Base-by-base conservation (phyloP, 2,888 invertebrate species). In the Tholera decimalis region DNA sequence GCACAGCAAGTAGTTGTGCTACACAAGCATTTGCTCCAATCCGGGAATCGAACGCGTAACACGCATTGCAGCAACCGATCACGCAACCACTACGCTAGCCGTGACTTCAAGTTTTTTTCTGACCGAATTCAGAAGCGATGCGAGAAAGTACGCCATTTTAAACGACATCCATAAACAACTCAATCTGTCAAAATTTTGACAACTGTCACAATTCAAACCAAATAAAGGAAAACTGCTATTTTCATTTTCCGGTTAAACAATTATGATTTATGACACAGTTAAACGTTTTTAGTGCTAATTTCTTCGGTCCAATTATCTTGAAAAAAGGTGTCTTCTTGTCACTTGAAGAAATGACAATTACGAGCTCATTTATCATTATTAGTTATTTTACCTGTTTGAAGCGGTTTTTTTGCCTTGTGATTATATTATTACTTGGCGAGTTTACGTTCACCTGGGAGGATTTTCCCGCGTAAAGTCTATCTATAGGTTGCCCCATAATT, bases 381-480 rank as follows among this genome's bases (percentile, higher is more conserved):
- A 15, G 35, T 28, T 18, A 22, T 22, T 11, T 62, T 66, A 66
- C 39, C 39, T 26, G 56, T 43, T 41, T 55, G 7, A 62, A 53
- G 66, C 37, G 24, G 66, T 39, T 50, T n/a, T 6, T 6, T 8
- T 22, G 0, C 8, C 18, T 28, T 39, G 24, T 30, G 11, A n/a
- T 46, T 8, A 5, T 39, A 8, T 39, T n/a, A n/a, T n/a, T n/a
- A n/a, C n/a, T n/a, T n/a, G n/a, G n/a, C n/a, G n/a, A n/a, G n/a
- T n/a, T n/a, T n/a, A n/a, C n/a, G n/a, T n/a, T n/a, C n/a, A n/a
- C n/a, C n/a, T n/a, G n/a, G n/a, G n/a, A n/a, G n/a, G n/a, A n/a
- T n/a, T n/a, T n/a, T n/a, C n/a, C n/a, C n/a, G n/a, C n/a, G n/a
- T n/a, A n/a, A n/a, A n/a, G n/a, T n/a, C n/a, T n/a, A n/a, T n/a